Base-by-base conservation (phyloP, 2,113 vertebrate species). In the Lophochroa leadbeateri region DNA sequence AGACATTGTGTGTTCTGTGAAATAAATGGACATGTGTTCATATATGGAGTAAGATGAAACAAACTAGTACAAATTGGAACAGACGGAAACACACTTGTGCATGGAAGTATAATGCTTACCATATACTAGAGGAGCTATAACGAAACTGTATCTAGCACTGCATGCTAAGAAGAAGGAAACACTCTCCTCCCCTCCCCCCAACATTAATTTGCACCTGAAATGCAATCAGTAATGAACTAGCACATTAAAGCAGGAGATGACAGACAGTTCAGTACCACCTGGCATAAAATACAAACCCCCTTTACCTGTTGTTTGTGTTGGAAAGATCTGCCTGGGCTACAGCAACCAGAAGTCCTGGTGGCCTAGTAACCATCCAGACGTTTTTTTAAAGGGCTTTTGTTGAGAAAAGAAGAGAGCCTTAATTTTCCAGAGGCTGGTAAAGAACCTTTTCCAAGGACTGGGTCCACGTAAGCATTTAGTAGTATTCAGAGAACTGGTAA, bases 151-250 rank as follows among this genome's bases (percentile, higher is more conserved):
- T 71, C 60, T 44, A 78, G 33, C 25, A 60, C 35, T 2, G 3
- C 31, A 68, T 39, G 29, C 16, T 41, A 52, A 81, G 37, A 68
- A 65, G 55, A 60, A 15, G 63, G 43, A 82, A 89, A 71, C 24
- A 44, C 35, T 37, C 35, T 79, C 61, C n/a, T 60, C 23, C 19
- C 58, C 15, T 8, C 4, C 7, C 11, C 10, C 25, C 25, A 23
- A 68, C 52, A n/a, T 93, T 94, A 61, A 94, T 92, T 93, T 96
- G 71, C 68, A 84, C 49, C 72, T 89, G n/a, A 72, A 90, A 72
- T 79, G 17, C 70, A 76, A 80, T 82, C 39, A 69, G 7, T 78
- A 83, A 63, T 64, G 57, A 86, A 10, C 28, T 72, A 86, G 28
- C 46, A 39, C 17, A 41, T 81, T 39, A 63, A 92, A 92, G 68